Percentiles rank a stretch among this genome's conserved stretches.
Conservation (phyloP, 2,888 invertebrate species). For the Coelopa pilipes region DNA sequence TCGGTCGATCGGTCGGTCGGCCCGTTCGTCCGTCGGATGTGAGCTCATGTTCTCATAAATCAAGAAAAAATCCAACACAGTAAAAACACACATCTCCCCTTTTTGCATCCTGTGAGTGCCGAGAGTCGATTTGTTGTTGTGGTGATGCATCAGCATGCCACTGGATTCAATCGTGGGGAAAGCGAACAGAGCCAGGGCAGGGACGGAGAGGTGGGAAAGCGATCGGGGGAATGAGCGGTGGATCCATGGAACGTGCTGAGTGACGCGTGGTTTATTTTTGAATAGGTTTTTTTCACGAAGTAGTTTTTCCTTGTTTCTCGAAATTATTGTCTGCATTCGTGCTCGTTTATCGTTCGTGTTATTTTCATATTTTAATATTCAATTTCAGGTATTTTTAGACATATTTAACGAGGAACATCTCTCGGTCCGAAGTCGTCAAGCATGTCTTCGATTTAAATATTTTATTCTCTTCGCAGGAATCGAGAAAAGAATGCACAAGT, state of each 20-base stretch:
- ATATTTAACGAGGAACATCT: too few relatives aligned
- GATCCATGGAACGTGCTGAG: slow-evolving; percentile 30
- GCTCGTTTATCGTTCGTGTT: not conserved
- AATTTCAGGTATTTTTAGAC: not conserved
- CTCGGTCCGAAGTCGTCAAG: too few relatives aligned
- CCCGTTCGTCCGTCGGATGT: too few relatives aligned
- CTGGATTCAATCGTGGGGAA: too few relatives aligned
- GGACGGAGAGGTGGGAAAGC: too few relatives aligned
- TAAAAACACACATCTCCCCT: slow-evolving; percentile 12
- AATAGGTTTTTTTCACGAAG: too few relatives aligned
- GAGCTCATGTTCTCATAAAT: slow-evolving; percentile 19
- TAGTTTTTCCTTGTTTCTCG: too few relatives aligned
- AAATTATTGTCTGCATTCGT: slow-evolving; percentile 1
- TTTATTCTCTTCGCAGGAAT: too few relatives aligned
- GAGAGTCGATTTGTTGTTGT: not conserved
- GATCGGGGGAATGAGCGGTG: not conserved
- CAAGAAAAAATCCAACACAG: not conserved
- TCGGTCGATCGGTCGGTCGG: too few relatives aligned
- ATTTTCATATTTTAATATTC: not conserved
- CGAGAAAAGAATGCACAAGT: too few relatives aligned
- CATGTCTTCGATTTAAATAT: too few relatives aligned
- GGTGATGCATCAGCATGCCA: slow-evolving; percentile 1
- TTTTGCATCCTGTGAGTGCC: slow-evolving; percentile 17
- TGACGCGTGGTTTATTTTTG: slow-evolving; percentile 37
- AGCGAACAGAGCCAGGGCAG: too few relatives aligned